These are phyloP conservation scores for Agriotes lineatus DNA, from an alignment of 2,888 invertebrate species.

Conservation along the genomic window DNA sequence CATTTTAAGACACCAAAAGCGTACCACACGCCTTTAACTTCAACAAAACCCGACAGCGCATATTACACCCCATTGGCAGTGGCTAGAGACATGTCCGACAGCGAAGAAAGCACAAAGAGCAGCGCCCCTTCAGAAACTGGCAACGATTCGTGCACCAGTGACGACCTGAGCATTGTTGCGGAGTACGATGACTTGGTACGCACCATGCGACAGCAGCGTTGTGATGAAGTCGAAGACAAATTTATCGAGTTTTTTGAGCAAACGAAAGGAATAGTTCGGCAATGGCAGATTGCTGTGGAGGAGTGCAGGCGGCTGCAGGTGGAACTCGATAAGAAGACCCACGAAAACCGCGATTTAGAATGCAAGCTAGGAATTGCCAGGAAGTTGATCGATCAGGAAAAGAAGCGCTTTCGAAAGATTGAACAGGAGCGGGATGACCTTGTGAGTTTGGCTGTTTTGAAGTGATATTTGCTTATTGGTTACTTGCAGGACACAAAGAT, in stretches of 20 bases:
- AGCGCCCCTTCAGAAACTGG: slow-evolving; percentile 7
- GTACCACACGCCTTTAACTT: not conserved
- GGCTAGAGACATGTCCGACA: slow-evolving; percentile 17
- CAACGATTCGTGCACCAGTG: not conserved
- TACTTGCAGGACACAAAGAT: slow-evolving; percentile 70
- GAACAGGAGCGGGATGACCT: slow-evolving; percentile 80
- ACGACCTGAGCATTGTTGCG: slow-evolving; percentile 74
- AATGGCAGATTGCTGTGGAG: slow-evolving; percentile 77
- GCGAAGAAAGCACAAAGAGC: slow-evolving; percentile 28
- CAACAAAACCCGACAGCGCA: not conserved
- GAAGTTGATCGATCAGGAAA: slow-evolving; percentile 84
- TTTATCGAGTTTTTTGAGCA: slow-evolving; percentile 80
- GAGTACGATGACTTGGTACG: slow-evolving; percentile 81
- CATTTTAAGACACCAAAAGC: slow-evolving; percentile 12
- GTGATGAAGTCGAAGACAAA: slow-evolving; percentile 78
- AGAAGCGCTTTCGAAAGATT: slow-evolving; percentile 75
- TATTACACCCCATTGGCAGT: slow-evolving; percentile 1
- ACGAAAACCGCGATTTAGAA: slow-evolving; percentile 81
- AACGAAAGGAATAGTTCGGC: slow-evolving; percentile 78
- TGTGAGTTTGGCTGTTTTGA: slow-evolving; percentile 65
- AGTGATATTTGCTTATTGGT: not conserved
- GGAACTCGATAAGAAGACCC: slow-evolving; percentile 77
- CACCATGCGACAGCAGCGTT: slow-evolving; percentile 73
- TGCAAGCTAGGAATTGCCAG: slow-evolving; percentile 86
- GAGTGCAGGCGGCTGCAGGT: slow-evolving; percentile 81